Evolutionary conservation across 2,797 vertebrate species (phyloP), one percentile per base, ranked within the genome.

Genomic region (Brotula barbata): DNA sequence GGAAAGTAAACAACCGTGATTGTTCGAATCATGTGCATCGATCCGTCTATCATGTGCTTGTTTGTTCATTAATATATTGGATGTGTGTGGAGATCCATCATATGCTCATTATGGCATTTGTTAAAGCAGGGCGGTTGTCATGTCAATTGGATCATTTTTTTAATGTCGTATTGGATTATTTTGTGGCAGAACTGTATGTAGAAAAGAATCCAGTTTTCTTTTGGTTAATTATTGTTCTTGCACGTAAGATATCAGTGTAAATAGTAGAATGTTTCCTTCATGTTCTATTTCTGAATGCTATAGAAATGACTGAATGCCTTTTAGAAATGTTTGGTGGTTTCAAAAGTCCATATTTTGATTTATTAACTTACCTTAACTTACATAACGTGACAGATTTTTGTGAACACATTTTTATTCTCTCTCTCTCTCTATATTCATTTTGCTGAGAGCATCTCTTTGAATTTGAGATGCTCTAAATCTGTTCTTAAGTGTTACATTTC

Each of bases 11-110:
- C 56, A 66, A 62, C 46, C 50, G 73, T 72, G 67, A 57, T 85
- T 81, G n/a, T n/a, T n/a, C n/a, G n/a, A n/a, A n/a, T n/a, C n/a
- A 68, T 49, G 67, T 70, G 77, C 31, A 50, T 69, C 23, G 63
- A 64, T 82, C 75, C 75, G 75, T 78, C 7, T 72, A 54, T 77
- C n/a, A n/a, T n/a, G n/a, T n/a, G n/a, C n/a, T n/a, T n/a, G n/a
- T n/a, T n/a, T n/a, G n/a, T n/a, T 52, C 56, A 75, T 62, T 64
- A 81, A 68, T 37, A 3, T 57, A 58, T 23, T 28, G 60, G 39
- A 43, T 43, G 33, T 58, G 75, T 64, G 65, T 17, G 33, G 43
- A 28, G 11, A 60, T 53, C 44, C 54, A 20, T 51, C 73, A 50
- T 28, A 37, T 23, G 55, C 71, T 78, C 78, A 37, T 59, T 56